A percentile compares a stretch with the other conserved stretches of the same genome.
Conservation (phyloP, 2,888 invertebrate genomes). For the Polymixis lichenea region DNA sequence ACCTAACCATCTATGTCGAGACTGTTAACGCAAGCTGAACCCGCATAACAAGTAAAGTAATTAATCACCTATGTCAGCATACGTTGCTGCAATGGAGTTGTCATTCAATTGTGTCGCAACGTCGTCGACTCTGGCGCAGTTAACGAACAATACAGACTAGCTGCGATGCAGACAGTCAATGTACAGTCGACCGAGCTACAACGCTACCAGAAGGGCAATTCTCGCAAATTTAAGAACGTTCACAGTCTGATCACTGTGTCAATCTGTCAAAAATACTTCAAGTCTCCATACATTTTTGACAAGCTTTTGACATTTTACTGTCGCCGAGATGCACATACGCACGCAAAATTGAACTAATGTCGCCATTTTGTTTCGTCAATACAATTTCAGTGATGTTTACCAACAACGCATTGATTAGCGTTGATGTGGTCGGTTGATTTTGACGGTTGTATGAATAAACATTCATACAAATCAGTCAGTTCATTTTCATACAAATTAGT, state of each 20-base stretch:
- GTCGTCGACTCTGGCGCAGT: constrained; percentile 60
- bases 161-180: constrained; percentile 18
- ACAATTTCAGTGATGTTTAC: neutral
- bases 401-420: neutral
- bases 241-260: too few species aligned
- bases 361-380: neutral
- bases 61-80: constrained; percentile 45
- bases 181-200: neutral
- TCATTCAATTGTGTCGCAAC: constrained; percentile 66
- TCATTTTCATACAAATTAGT: too few species aligned
- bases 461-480: too few species aligned
- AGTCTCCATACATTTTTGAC: too few species aligned
- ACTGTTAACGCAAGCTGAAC: constrained; percentile 12
- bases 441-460: too few species aligned
- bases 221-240: too few species aligned
- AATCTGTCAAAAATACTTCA: too few species aligned
- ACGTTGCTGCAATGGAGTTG: constrained; percentile 63
- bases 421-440: neutral
- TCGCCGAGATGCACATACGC: too few species aligned
- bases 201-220: neutral
- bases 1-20: neutral
- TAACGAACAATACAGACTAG: constrained; percentile 62
- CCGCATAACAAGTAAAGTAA: constrained; percentile 39
- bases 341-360: neutral
- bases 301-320: too few species aligned